Evolutionary conservation across 2,888 invertebrate species (phyloP).

Genomic region (Chalcosyrphus nemorum): DNA sequence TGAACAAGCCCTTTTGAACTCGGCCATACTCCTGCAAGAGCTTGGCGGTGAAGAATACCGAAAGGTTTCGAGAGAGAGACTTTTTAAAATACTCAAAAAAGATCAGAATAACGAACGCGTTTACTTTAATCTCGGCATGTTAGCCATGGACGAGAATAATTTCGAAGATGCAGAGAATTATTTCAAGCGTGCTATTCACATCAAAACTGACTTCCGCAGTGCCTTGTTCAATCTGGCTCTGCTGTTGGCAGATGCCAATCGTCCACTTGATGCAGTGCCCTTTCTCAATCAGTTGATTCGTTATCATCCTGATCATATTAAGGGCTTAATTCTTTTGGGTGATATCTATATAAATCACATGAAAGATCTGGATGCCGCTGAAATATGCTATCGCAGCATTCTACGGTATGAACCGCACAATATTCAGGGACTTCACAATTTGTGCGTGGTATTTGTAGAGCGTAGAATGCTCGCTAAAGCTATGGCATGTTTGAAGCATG

Average conservation of each 20-base stretch:
- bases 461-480: slow-evolving; percentile 93
- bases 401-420: slow-evolving; percentile 93
- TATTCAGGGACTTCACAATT: slow-evolving; percentile 96
- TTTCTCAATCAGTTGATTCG: slow-evolving; percentile 95
- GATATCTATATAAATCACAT: slow-evolving; percentile 98
- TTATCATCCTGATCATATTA: slow-evolving; percentile 96
- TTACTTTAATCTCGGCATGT: slow-evolving; percentile 97
- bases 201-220: slow-evolving; percentile 94
- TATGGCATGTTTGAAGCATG: slow-evolving; percentile 91
- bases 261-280: slow-evolving; percentile 95
- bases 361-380: slow-evolving; percentile 96
- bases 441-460: slow-evolving; percentile 98
- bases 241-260: slow-evolving; percentile 92
- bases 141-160: slow-evolving; percentile 97
- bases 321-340: slow-evolving; percentile 95
- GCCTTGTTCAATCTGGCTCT: slow-evolving; percentile 97
- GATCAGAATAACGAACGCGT: slow-evolving; percentile 91
- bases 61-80: slow-evolving; percentile 90
- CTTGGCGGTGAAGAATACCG: slow-evolving; percentile 90
- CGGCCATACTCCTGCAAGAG: slow-evolving; percentile 96
- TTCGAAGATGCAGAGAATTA: slow-evolving; percentile 94
- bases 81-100: slow-evolving; percentile 89
- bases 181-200: slow-evolving; percentile 93
- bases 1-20: slow-evolving; percentile 96
- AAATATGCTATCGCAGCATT: slow-evolving; percentile 96